phyloP scores from a whole-genome alignment of 1,140 invertebrate genomes.

The Drosophila murphyi region DNA sequence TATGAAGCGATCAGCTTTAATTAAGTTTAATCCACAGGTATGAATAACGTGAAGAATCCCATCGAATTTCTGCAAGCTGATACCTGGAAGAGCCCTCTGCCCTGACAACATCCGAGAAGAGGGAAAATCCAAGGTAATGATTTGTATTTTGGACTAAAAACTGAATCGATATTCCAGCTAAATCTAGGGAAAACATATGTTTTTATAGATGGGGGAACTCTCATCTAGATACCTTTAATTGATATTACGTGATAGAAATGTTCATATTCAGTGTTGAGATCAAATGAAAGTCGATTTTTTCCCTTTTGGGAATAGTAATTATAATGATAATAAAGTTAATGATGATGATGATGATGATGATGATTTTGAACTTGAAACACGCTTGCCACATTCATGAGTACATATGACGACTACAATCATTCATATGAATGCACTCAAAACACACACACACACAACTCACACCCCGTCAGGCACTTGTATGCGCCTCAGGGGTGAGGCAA shows the following conservation, averaged over 20 bases:
- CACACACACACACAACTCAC: slow-evolving; percentile 26
- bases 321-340: background rate
- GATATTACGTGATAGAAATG: too few species aligned
- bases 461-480: slow-evolving; percentile 15
- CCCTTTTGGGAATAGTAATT: background rate
- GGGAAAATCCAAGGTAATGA: too few species aligned
- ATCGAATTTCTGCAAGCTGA: too few species aligned
- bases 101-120: too few species aligned
- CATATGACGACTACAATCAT: slow-evolving; percentile 1
- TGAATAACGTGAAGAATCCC: too few species aligned
- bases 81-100: too few species aligned
- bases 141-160: too few species aligned
- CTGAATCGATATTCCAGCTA: too few species aligned
- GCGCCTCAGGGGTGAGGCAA: slow-evolving; percentile 10
- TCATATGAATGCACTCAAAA: slow-evolving; percentile 13
- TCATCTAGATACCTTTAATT: too few species aligned
- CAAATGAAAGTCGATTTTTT: background rate
- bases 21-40: too few species aligned
- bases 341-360: slow-evolving; percentile 42
- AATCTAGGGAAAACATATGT: background rate
- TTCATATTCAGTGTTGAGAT: background rate
- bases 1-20: too few species aligned
- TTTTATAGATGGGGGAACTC: background rate
- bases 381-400: slow-evolving; percentile 25
- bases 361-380: slow-evolving; percentile 58